These are phyloP conservation scores for Actinopyga echinites DNA, from an alignment of 53 echinoderm and acorn worm species.

Conservation along the genomic window DNA sequence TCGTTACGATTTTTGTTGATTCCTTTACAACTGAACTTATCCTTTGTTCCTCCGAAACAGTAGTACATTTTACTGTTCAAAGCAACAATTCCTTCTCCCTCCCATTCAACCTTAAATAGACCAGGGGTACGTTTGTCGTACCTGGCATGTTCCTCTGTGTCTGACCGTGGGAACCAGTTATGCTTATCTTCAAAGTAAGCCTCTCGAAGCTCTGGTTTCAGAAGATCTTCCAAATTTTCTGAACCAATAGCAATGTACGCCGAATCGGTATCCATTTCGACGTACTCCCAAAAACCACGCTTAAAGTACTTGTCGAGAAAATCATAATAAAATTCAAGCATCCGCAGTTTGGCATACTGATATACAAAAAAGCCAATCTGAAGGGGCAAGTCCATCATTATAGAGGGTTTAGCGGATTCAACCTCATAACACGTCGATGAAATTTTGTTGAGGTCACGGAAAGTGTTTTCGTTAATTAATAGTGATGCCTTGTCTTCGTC, in stretches of 20 bases:
- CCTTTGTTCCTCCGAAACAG: constrained; percentile 31
- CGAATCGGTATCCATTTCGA: constrained; percentile 34
- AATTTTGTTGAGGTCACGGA: constrained; percentile 12
- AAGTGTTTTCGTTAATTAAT: background rate
- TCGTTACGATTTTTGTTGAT: constrained; percentile 37
- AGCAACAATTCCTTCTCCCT: constrained; percentile 61
- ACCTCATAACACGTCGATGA: constrained; percentile 36
- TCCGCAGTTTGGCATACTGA: no score
- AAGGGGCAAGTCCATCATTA: no score
- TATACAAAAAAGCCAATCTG: no score
- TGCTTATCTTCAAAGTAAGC: constrained; percentile 32
- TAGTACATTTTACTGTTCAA: constrained; percentile 56
- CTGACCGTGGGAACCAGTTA: constrained; percentile 51
- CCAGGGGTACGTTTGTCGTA: constrained; percentile 63
- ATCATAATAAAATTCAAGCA: background rate
- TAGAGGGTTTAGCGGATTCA: constrained; percentile 20
- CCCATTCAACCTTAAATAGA: constrained; percentile 64
- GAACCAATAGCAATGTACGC: constrained; percentile 47
- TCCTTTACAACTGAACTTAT: constrained; percentile 57
- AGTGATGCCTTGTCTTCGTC: background rate
- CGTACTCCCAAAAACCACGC: background rate
- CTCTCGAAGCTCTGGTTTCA: constrained; percentile 40
- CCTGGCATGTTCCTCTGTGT: constrained; percentile 31
- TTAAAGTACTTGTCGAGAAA: background rate
- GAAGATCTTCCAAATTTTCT: constrained; percentile 33